Percentiles rank a stretch among this genome's conserved stretches.
These are phyloP conservation scores for Siniperca chuatsi DNA, from an alignment of 2,113 vertebrate genomes.

Conservation along the genomic window DNA sequence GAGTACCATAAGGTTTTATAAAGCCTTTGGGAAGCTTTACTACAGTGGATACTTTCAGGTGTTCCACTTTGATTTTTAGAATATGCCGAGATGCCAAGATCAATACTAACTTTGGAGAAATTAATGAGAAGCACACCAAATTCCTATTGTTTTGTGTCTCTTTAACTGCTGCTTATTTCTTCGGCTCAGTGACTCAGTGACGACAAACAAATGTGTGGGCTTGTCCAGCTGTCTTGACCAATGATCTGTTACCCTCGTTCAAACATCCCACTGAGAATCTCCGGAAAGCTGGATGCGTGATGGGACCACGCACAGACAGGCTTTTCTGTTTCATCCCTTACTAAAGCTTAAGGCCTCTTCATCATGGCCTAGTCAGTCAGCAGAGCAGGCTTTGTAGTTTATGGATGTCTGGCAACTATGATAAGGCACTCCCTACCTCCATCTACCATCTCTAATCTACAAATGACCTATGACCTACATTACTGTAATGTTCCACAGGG, in stretches of 20 bases:
- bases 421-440: not conserved
- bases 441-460: constrained; percentile 13
- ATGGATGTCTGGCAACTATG: not conserved
- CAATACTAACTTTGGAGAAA: constrained; percentile 2
- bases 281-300: constrained; percentile 26
- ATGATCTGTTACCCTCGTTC: constrained; percentile 37
- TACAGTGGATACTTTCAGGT: not conserved
- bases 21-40: constrained; percentile 12
- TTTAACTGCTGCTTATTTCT: constrained; percentile 44
- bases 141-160: constrained; percentile 23
- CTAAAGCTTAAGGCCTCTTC: not conserved
- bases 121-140: constrained; percentile 27
- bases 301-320: not conserved
- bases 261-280: constrained; percentile 43
- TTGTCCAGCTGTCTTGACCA: constrained; percentile 49
- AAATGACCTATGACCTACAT: constrained; percentile 27
- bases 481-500: constrained; percentile 4
- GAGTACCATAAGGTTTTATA: not conserved
- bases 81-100: not conserved
- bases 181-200: constrained; percentile 35
- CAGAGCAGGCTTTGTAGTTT: not conserved
- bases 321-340: constrained; percentile 8
- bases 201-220: constrained; percentile 41
- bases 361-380: not conserved
- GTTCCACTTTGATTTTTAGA: constrained; percentile 6